A percentile compares a stretch with the other conserved stretches of the same genome.
Evolutionary conservation across 1,140 invertebrate species (phyloP).

Genomic region (Bactericera cockerelli): DNA sequence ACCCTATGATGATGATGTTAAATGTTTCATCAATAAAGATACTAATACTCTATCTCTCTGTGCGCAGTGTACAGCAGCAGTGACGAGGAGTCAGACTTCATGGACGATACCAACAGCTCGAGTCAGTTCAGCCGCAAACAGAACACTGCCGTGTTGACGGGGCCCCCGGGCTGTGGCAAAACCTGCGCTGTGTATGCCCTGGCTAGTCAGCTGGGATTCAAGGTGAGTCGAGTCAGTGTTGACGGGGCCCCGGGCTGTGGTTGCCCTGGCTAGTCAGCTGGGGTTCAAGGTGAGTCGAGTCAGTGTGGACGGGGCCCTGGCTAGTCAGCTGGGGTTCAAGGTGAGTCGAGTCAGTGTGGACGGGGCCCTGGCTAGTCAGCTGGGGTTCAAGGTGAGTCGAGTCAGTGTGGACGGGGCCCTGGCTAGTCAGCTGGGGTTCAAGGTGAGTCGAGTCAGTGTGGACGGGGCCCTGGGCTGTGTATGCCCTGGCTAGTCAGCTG

Average conservation of each 20-base stretch:
- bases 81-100: slow-evolving; percentile 29
- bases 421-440: neutral
- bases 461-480: neutral
- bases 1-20: too few relatives aligned
- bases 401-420: neutral
- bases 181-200: slow-evolving; percentile 74
- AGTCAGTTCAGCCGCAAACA: slow-evolving; percentile 28
- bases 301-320: too few relatives aligned
- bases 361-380: neutral
- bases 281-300: slow-evolving; percentile 42
- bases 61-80: slow-evolving; percentile 7
- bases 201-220: slow-evolving; percentile 65
- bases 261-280: slow-evolving; percentile 72
- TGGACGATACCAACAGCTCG: slow-evolving; percentile 29
- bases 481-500: neutral
- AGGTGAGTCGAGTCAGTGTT: slow-evolving; percentile 54
- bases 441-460: neutral
- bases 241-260: slow-evolving; percentile 62
- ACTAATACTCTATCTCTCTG: too few relatives aligned
- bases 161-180: slow-evolving; percentile 75
- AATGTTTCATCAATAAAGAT: too few relatives aligned
- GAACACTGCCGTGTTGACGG: slow-evolving; percentile 61
- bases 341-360: neutral
- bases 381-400: neutral
- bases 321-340: neutral